phyloP scores from a whole-genome alignment of 2,797 vertebrate genomes.

The Eupleurogrammus muticus region DNA sequence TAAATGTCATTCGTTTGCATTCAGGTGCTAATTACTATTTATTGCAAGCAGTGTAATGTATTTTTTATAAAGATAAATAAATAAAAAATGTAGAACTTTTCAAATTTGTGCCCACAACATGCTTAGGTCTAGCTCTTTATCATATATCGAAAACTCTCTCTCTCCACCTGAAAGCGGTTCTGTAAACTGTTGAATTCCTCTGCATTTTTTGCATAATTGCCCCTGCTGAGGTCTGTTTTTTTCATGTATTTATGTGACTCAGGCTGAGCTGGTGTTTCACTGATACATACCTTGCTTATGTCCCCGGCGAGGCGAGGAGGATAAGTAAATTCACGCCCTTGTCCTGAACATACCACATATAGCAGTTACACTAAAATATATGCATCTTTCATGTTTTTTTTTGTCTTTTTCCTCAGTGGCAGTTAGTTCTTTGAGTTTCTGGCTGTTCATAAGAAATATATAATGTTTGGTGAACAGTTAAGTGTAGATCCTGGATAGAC shows the following conservation, averaged over 20 bases:
- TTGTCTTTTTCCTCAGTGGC: constrained; percentile 12
- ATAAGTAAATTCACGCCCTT: background rate
- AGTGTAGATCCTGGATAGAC: constrained; percentile 2
- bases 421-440: constrained; percentile 32
- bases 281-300: constrained; percentile 40
- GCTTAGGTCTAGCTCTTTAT: constrained; percentile 26
- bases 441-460: constrained; percentile 21
- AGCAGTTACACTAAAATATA: constrained; percentile 20
- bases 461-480: constrained; percentile 28
- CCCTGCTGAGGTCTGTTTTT: constrained; percentile 43
- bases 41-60: constrained; percentile 21
- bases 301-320: too few species aligned
- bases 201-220: constrained; percentile 69
- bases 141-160: constrained; percentile 22
- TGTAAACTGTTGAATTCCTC: constrained; percentile 51
- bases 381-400: constrained; percentile 29
- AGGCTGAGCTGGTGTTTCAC: constrained; percentile 28
- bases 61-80: constrained; percentile 7
- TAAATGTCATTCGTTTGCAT: constrained; percentile 2
- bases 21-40: constrained; percentile 17
- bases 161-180: constrained; percentile 40
- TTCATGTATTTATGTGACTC: constrained; percentile 59
- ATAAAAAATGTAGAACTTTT: constrained; percentile 17
- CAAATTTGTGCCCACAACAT: constrained; percentile 18
- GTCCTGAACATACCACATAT: constrained; percentile 14